Conservation (phyloP, 2,113 vertebrate species). For the Erythrolamprus reginae region DNA sequence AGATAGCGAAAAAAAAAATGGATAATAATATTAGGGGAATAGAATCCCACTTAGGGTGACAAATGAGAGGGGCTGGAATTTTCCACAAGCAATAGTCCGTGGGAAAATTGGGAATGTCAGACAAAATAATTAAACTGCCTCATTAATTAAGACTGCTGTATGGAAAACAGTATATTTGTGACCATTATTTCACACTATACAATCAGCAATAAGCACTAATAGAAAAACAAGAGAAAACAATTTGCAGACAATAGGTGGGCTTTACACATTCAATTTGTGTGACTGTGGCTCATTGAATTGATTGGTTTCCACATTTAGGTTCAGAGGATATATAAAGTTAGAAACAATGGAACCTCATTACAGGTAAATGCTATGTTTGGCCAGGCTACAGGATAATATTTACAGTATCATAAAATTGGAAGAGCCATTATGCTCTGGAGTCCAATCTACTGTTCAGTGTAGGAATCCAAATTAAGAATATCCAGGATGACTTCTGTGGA, state of each 20-base stretch:
- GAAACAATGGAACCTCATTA: neutral
- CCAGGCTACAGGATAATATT: neutral
- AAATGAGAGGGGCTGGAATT: slow-evolving; percentile 46
- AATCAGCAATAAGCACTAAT: neutral
- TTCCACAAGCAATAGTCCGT: slow-evolving; percentile 10
- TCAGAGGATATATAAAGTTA: neutral
- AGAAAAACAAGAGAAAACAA: neutral
- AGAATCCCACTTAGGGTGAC: slow-evolving; percentile 38
- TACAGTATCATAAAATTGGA: neutral
- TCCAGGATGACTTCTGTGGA: neutral
- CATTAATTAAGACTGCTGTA: slow-evolving; percentile 18
- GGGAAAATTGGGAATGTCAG: slow-evolving; percentile 36
- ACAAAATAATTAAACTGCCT: slow-evolving; percentile 37
- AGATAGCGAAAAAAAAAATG: slow-evolving; percentile 45
- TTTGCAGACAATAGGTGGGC: neutral
- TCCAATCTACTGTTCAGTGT: neutral
- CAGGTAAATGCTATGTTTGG: neutral
- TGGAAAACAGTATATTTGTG: slow-evolving; percentile 6
- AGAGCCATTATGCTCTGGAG: neutral
- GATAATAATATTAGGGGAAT: slow-evolving; percentile 46
- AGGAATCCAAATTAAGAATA: neutral
- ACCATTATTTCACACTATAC: slow-evolving; percentile 10
- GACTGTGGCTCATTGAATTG: neutral
- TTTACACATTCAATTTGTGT: neutral
- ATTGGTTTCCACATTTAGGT: neutral